Base-by-base conservation (phyloP, 2,888 invertebrate genomes). In the Ceraclea dissimilis region DNA sequence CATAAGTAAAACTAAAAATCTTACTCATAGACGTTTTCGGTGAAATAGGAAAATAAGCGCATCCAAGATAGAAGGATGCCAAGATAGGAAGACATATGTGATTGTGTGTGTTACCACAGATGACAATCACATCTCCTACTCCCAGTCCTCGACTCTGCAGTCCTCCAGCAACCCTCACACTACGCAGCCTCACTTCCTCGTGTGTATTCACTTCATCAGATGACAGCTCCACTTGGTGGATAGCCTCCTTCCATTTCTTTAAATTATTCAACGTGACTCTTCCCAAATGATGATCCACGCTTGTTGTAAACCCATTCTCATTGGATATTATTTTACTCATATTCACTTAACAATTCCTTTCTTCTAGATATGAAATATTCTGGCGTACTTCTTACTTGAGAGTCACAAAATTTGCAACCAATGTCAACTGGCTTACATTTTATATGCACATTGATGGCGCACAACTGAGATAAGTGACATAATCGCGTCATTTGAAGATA, bases 61-160 rank as follows among this genome's bases (percentile, higher is more conserved):
- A 67, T 2, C 79, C 79, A 5, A 76, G 66, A 61, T 70, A 77
- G 2, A 75, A 60, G 0, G 73, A 70, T 1, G 78, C 77, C 43
- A 79, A 70, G 49, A 74, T 69, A 0, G 79, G 77, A 21, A 78
- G 68, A 2, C 67, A 66, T 8, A 72, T 64, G 55, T 79, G 70
- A 5, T 77, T 33, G 43, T 75, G 74, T 58, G 73, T 78, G 1
- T 71, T 70, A 2, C 71, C 74, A 68, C 78, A 77, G 1, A 78
- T 59, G 0, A 71, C 64, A 49, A 79, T 68, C 2, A 77, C 71
- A 60, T 79, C 79, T 0, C 73, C 72, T 2, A 62, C 56, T 52
- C 67, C 61, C 1, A 79, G 53, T 2, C 76, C 77, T 33, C 71
- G 58, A 17, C 66, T 69, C 49, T 59, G 66, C 50, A 79, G 64